Percentiles rank a stretch among this genome's conserved stretches.
Evolutionary conservation across 2,113 vertebrate species (phyloP).

Genomic region (Tragelaphus strepsiceros): DNA sequence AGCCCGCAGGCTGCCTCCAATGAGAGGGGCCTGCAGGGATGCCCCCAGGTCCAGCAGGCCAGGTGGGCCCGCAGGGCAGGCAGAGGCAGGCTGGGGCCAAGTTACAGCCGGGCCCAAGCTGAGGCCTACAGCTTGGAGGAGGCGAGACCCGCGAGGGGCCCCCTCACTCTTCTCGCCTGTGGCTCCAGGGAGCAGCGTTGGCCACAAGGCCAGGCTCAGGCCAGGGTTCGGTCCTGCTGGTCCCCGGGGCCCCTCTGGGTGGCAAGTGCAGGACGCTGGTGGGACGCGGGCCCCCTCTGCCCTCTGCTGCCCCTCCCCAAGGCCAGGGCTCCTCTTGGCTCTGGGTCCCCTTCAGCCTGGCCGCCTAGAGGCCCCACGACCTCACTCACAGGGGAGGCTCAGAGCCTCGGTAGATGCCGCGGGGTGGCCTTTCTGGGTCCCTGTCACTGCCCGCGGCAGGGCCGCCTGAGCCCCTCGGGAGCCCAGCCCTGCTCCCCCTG

Average conservation of each 20-base stretch:
- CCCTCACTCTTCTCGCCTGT: rapidly evolving
- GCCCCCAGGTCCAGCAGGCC: neutral
- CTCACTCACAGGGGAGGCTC: neutral
- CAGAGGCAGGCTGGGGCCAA: neutral
- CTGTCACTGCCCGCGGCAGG: rapidly evolving
- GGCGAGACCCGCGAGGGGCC: neutral
- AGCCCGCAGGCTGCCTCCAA: neutral
- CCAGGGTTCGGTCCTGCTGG: rapidly evolving
- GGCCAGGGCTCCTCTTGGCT: neutral
- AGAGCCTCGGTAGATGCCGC: rapidly evolving
- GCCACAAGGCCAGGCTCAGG: neutral
- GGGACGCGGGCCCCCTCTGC: rapidly evolving
- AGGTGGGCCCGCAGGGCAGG: rapidly evolving
- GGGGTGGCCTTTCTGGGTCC: neutral
- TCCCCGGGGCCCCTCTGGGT: neutral
- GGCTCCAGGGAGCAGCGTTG: neutral
- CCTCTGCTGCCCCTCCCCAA: neutral
- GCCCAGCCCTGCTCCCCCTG: rapidly evolving
- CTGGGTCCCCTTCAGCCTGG: rapidly evolving
- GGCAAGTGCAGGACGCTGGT: rapidly evolving
- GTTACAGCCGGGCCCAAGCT: rapidly evolving
- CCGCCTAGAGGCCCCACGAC: rapidly evolving
- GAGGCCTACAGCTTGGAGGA: neutral
- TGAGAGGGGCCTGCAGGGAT: rapidly evolving
- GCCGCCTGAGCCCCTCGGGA: rapidly evolving